These are phyloP conservation scores for Anthophora plumipes DNA, from an alignment of 2,888 invertebrate genomes.

Conservation along the genomic window DNA sequence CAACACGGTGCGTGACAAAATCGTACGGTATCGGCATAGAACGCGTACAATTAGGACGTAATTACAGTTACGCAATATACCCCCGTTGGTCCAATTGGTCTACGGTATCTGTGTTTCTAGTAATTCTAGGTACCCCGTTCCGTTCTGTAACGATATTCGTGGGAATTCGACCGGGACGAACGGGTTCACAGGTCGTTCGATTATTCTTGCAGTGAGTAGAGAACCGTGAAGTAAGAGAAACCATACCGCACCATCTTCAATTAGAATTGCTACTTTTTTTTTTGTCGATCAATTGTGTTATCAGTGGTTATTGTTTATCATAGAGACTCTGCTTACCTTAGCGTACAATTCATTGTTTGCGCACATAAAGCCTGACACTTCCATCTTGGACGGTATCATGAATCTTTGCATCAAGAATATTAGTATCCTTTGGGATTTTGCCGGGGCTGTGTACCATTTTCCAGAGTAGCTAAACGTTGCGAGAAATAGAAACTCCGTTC, in stretches of 20 bases:
- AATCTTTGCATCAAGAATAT: not conserved
- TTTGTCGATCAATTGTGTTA: no score
- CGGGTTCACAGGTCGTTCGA: not conserved
- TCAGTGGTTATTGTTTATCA: not conserved
- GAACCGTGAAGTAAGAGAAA: not conserved
- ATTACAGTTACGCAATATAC: conserved; percentile 34
- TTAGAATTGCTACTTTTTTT: not conserved
- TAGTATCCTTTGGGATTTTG: not conserved
- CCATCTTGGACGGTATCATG: not conserved
- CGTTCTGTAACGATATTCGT: not conserved
- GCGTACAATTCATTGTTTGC: not conserved
- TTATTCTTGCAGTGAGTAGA: not conserved
- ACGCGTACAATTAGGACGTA: conserved; percentile 27
- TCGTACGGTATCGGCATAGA: conserved; percentile 15
- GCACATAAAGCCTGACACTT: no score
- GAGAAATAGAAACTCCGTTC: not conserved
- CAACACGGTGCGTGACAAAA: conserved; percentile 29
- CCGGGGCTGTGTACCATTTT: not conserved
- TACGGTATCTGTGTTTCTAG: conserved; percentile 3
- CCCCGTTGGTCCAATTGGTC: conserved; percentile 23
- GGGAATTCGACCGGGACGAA: not conserved
- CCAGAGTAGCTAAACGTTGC: not conserved
- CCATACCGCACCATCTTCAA: not conserved
- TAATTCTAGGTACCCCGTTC: not conserved
- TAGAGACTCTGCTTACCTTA: not conserved